Percentiles rank a stretch among this genome's conserved stretches.
These are phyloP conservation scores for Tringa solitaria DNA, from an alignment of 2,113 vertebrate species.

Conservation along the genomic window DNA sequence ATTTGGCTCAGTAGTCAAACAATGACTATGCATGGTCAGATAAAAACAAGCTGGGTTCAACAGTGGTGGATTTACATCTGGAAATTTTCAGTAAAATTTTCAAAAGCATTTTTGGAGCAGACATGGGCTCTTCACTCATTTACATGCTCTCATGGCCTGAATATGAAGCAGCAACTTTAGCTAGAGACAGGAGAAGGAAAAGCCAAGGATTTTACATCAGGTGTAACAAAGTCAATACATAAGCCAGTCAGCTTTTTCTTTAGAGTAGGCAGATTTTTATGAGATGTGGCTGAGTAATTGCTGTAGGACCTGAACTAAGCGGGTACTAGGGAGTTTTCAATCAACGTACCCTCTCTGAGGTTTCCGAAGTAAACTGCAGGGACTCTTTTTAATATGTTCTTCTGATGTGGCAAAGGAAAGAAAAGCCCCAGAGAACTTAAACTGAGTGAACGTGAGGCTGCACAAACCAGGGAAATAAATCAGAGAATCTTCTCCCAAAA, in stretches of 20 bases:
- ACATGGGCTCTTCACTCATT: neutral
- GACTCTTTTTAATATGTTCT: neutral
- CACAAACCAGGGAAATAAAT: neutral
- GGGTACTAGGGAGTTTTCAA: neutral
- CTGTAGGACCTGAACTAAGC: neutral
- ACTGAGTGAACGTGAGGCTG: neutral
- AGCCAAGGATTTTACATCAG: neutral
- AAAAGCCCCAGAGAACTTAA: neutral
- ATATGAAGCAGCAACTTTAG: neutral
- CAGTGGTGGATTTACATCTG: neutral
- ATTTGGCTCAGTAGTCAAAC: neutral
- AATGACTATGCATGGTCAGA: neutral
- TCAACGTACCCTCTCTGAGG: rapidly evolving
- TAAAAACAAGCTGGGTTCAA: neutral
- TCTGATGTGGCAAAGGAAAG: neutral
- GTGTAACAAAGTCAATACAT: neutral
- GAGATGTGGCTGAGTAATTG: neutral
- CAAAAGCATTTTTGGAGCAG: neutral
- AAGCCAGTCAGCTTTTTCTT: neutral
- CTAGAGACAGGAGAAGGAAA: neutral
- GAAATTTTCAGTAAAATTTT: neutral
- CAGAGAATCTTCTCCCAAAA: neutral
- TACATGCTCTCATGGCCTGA: neutral
- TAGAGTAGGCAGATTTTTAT: neutral
- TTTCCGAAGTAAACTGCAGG: neutral